These are phyloP conservation scores for Drosophila affinis DNA, from an alignment of 2,888 invertebrate genomes.

Conservation along the genomic window DNA sequence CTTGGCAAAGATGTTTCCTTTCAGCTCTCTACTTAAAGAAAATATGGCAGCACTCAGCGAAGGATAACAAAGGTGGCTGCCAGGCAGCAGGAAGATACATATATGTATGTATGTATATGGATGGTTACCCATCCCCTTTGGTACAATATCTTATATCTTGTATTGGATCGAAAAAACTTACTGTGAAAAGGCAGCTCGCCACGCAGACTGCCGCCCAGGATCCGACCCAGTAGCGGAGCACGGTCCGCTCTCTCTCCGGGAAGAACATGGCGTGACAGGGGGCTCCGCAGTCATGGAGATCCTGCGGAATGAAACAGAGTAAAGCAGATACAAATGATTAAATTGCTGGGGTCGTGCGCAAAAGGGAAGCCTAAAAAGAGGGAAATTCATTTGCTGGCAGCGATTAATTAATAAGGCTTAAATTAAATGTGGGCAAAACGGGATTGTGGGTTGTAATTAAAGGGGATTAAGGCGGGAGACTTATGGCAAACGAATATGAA, in stretches of 20 bases:
- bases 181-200: constrained; percentile 95
- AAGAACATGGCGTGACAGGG: constrained; percentile 98
- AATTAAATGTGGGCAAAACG: constrained; percentile 33
- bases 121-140: neutral
- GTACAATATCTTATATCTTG: neutral
- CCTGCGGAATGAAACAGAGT: constrained; percentile 70
- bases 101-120: constrained; percentile 25
- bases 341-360: neutral
- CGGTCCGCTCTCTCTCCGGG: constrained; percentile 90
- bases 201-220: constrained; percentile 96
- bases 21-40: constrained; percentile 57
- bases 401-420: constrained; percentile 70
- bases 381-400: constrained; percentile 60
- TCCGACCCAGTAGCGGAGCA: constrained; percentile 96
- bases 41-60: constrained; percentile 71
- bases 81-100: constrained; percentile 41
- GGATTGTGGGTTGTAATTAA: constrained; percentile 41
- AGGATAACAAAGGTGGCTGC: constrained; percentile 37
- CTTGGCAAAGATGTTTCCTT: constrained; percentile 53
- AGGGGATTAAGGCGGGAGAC: constrained; percentile 23
- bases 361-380: constrained; percentile 22
- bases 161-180: constrained; percentile 53
- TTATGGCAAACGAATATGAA: constrained; percentile 6
- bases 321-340: constrained; percentile 3
- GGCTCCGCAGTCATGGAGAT: constrained; percentile 90